phyloP scores from a whole-genome alignment of 2,797 vertebrate genomes.

The Anas flavirostris region DNA sequence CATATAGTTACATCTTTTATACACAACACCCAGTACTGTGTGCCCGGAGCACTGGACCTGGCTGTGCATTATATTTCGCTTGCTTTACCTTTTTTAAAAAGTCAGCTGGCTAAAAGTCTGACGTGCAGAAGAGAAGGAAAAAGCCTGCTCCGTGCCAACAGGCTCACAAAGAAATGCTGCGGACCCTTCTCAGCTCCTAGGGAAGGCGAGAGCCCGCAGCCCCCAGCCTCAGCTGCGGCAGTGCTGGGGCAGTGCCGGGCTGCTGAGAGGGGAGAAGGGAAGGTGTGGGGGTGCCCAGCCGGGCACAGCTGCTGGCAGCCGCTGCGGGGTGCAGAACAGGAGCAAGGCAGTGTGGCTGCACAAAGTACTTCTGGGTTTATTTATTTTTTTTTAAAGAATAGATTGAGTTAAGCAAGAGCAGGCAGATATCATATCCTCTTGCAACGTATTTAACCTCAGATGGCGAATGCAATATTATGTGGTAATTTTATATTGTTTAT shows the following conservation, averaged over 20 bases:
- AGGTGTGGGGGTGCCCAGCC: background rate
- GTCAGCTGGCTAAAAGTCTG: background rate
- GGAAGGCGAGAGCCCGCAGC: background rate
- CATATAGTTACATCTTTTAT: fast-evolving
- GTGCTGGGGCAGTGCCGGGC: background rate
- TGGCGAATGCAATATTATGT: background rate
- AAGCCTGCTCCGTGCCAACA: background rate
- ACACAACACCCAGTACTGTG: fast-evolving
- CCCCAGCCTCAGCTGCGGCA: background rate
- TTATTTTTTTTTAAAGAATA: background rate
- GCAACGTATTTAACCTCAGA: background rate
- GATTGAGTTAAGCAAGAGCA: background rate
- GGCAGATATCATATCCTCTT: background rate
- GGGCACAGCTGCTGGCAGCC: background rate
- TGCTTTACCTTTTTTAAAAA: background rate
- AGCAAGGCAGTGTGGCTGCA: background rate
- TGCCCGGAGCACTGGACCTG: background rate
- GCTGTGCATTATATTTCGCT: too few relatives aligned
- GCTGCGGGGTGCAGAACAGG: background rate
- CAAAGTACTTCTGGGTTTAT: background rate
- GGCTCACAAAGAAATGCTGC: background rate
- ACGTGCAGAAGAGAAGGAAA: background rate
- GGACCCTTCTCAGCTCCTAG: background rate
- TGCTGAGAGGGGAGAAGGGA: fast-evolving
- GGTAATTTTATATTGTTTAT: background rate